These are phyloP conservation scores for Phrynocephalus vlangalii DNA, from an alignment of 2,797 vertebrate species.

Conservation along the genomic window DNA sequence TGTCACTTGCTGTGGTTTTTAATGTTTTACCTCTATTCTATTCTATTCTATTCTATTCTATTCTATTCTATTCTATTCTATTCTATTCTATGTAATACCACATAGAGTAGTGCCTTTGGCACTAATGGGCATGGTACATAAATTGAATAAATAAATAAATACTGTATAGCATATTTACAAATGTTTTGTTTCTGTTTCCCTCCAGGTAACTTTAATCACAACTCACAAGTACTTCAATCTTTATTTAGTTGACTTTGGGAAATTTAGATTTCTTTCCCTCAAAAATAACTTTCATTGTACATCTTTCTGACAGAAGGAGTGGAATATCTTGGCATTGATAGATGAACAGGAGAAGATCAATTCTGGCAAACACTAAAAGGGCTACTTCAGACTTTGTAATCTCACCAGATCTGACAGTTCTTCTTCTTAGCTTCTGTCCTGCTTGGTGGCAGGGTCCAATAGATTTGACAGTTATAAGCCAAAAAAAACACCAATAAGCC, in stretches of 20 bases:
- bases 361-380: not conserved
- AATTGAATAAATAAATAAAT: not conserved
- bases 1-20: too few relatives aligned
- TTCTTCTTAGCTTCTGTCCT: too few relatives aligned
- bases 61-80: too few relatives aligned
- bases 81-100: too few relatives aligned
- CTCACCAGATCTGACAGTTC: not conserved
- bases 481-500: too few relatives aligned
- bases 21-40: too few relatives aligned
- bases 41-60: too few relatives aligned
- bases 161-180: not conserved
- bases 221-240: not conserved
- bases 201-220: not conserved
- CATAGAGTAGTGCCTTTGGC: too few relatives aligned
- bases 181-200: not conserved
- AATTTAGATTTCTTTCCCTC: not conserved
- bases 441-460: too few relatives aligned
- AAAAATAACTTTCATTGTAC: not conserved
- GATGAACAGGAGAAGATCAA: not conserved
- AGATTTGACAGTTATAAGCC: not conserved
- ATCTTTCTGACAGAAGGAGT: not conserved
- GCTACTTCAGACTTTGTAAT: not conserved
- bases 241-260: not conserved
- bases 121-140: too few relatives aligned
- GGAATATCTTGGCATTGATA: not conserved